Percentiles rank a stretch among this genome's conserved stretches.
phyloP scores from a whole-genome alignment of 2,797 vertebrate genomes.

The Avahi laniger region DNA sequence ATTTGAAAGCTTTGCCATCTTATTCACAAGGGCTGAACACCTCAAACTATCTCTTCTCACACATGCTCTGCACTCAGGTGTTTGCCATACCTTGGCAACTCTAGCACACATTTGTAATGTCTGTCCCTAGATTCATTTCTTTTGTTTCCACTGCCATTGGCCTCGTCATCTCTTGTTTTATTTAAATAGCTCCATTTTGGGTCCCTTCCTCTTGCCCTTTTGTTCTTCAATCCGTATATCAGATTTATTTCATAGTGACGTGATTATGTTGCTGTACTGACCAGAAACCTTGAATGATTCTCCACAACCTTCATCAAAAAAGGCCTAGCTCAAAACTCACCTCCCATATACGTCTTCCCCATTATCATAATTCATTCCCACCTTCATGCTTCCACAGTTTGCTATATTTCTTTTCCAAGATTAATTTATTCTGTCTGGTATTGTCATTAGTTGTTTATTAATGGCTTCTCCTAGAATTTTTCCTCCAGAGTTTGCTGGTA shows the following conservation, averaged over 20 bases:
- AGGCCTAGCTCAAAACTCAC: neutral
- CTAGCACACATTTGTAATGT: neutral
- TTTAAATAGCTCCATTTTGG: neutral
- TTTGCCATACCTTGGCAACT: neutral
- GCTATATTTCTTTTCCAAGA: neutral
- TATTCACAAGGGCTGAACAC: neutral
- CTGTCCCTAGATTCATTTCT: neutral
- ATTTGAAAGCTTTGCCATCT: neutral
- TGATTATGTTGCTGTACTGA: neutral
- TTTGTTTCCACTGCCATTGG: neutral
- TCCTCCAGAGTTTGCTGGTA: neutral
- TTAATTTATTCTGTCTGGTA: slow-evolving; percentile 11
- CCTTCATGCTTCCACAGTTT: neutral
- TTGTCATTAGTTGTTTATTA: neutral
- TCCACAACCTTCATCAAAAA: neutral
- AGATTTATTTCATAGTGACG: neutral
- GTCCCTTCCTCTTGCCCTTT: neutral
- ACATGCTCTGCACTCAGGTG: neutral
- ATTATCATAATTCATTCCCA: neutral
- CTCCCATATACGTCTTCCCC: neutral
- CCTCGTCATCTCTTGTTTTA: neutral
- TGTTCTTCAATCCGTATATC: neutral
- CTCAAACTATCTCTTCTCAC: neutral
- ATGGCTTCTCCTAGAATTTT: neutral
- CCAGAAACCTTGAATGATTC: neutral